These are phyloP conservation scores for Montipora capitata DNA, from an alignment of 92 coral and sea anemone genomes.

Conservation along the genomic window DNA sequence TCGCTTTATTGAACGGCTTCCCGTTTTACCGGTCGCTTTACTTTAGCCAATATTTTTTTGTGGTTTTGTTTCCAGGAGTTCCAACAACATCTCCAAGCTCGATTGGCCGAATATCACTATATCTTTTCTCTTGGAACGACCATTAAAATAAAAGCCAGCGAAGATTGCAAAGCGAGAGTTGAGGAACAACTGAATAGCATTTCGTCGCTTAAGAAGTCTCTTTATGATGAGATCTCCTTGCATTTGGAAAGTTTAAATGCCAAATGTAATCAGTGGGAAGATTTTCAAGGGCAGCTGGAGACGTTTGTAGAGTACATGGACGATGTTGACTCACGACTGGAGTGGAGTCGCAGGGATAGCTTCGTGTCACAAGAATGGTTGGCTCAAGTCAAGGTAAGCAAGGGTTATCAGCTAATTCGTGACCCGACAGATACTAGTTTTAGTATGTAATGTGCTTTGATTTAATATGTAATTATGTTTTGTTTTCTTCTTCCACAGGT, in stretches of 20 bases:
- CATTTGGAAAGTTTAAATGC: conserved; percentile 82
- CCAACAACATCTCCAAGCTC: conserved; percentile 74
- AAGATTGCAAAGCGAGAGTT: conserved; percentile 83
- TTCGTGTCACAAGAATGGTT: conserved; percentile 93
- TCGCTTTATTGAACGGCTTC: too few species aligned
- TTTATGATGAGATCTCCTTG: conserved; percentile 87
- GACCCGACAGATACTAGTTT: not conserved
- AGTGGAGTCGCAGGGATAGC: conserved; percentile 76
- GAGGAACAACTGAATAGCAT: conserved; percentile 87
- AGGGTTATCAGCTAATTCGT: not conserved
- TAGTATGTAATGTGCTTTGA: too few species aligned
- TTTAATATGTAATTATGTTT: too few species aligned
- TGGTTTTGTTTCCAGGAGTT: conserved; percentile 61
- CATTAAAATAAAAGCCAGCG: conserved; percentile 84
- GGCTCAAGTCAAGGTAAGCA: conserved; percentile 87
- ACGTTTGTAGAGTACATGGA: conserved; percentile 93
- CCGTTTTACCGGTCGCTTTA: not conserved
- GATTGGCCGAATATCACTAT: conserved; percentile 75
- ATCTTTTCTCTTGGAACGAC: conserved; percentile 85
- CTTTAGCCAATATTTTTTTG: not conserved
- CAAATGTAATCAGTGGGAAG: conserved; percentile 90
- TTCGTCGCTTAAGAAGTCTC: conserved; percentile 82
- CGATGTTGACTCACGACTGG: conserved; percentile 85
- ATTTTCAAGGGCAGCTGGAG: conserved; percentile 86
- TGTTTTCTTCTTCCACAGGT: conserved; percentile 60